These are phyloP conservation scores for Larimichthys crocea DNA, from an alignment of 2,113 vertebrate genomes.

Conservation along the genomic window DNA sequence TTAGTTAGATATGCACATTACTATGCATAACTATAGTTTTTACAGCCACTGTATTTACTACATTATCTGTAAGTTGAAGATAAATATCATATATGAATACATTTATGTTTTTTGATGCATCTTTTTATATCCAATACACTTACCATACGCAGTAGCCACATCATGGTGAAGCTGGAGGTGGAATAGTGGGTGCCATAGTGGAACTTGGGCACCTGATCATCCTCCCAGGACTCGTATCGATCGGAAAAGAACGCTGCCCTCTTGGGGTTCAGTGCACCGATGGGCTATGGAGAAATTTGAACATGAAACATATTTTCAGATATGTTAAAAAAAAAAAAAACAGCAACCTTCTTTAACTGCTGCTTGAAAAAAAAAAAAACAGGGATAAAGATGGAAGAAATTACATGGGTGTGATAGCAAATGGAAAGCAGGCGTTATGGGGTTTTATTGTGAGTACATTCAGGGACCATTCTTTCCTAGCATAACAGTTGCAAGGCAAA, in stretches of 20 bases:
- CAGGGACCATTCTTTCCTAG: constrained; percentile 25
- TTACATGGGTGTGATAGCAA: not conserved
- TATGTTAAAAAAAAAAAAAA: not conserved
- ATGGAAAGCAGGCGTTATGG: not conserved
- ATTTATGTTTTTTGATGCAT: no score
- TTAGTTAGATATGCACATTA: not conserved
- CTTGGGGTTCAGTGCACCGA: constrained; percentile 98
- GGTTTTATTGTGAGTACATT: constrained; percentile 35
- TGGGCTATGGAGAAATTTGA: constrained; percentile 82
- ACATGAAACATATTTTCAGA: constrained; percentile 16
- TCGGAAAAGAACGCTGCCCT: constrained; percentile 96
- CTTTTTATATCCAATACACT: constrained; percentile 72
- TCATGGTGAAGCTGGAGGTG: constrained; percentile 95
- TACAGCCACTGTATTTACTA: not conserved
- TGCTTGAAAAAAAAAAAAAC: constrained; percentile 2
- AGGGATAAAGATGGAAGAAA: not conserved
- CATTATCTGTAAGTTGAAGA: not conserved
- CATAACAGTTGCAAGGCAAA: constrained; percentile 57
- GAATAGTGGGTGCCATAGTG: constrained; percentile 99
- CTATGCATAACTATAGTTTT: not conserved
- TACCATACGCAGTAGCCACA: constrained; percentile 96
- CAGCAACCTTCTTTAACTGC: not conserved
- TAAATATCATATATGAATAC: not conserved
- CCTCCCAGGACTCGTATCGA: constrained; percentile 96
- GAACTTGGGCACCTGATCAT: constrained; percentile 97